A percentile compares a stretch with the other conserved stretches of the same genome.
phyloP scores from a whole-genome alignment of 2,888 invertebrate species.

The Orthonevra nobilis region DNA sequence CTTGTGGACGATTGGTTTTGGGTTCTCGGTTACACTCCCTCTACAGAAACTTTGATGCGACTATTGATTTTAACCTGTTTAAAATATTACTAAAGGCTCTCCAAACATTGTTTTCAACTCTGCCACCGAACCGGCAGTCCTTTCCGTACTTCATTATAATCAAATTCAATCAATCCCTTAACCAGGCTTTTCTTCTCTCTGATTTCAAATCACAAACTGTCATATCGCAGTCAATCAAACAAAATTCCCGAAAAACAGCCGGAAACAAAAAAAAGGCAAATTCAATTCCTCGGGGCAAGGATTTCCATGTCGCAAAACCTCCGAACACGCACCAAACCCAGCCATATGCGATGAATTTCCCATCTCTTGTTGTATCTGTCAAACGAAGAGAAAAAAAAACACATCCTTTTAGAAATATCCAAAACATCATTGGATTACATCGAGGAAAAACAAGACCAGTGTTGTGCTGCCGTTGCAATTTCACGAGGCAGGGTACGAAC shows the following conservation, averaged over 20 bases:
- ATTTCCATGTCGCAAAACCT: slow-evolving; percentile 48
- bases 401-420: slow-evolving; percentile 30
- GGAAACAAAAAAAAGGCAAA: slow-evolving; percentile 16
- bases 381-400: slow-evolving; percentile 7
- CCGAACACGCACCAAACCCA: slow-evolving; percentile 38
- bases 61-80: too few relatives aligned
- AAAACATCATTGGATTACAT: slow-evolving; percentile 67
- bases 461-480: background rate
- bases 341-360: slow-evolving; percentile 69
- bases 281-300: slow-evolving; percentile 45
- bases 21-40: too few relatives aligned
- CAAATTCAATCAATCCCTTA: too few relatives aligned
- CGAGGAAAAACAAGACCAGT: slow-evolving; percentile 25
- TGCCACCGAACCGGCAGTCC: too few relatives aligned
- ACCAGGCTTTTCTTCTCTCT: too few relatives aligned
- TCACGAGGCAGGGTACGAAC: background rate
- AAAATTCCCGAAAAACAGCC: background rate
- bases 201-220: slow-evolving; percentile 65
- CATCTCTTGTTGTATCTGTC: slow-evolving; percentile 29
- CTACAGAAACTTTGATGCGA: too few relatives aligned
- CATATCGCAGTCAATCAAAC: slow-evolving; percentile 65
- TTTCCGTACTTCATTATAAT: too few relatives aligned
- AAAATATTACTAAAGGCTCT: too few relatives aligned
- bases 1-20: too few relatives aligned
- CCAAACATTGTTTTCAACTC: too few relatives aligned